Base-by-base conservation (phyloP, 2,888 invertebrate species). In the Spicauda simplicius region DNA sequence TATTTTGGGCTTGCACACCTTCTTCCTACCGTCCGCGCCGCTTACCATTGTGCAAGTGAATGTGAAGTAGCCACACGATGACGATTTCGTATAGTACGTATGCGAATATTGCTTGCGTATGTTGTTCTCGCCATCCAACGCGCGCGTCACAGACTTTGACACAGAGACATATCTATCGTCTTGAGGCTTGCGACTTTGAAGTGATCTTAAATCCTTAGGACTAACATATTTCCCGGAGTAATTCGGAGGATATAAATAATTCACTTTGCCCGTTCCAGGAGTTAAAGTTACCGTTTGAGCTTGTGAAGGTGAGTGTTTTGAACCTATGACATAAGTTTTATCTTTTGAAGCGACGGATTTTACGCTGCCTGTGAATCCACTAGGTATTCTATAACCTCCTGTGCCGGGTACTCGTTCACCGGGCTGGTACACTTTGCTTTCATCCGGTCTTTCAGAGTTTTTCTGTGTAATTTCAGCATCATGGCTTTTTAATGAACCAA, bases 31-130 rank as follows among this genome's bases (percentile, higher is more conserved):
- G 79, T 96, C 96, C 0, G 95, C 95, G 12, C 96, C 96, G 76
- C 96, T 95, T 0, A 97, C 96, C 80, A 96, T 95, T 60, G 97
- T 97, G 80, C 97, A 97, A 0, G 97, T 96, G 83, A 97, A 97
- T 0, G 97, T 97, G 75, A 97, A 97, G 80, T 97, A 97, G 10
- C 97, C 97, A 82, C 97, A 97, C 1, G 96, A 97, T 1, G 97
- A 97, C 10, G 97, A 97, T 85, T 97, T 97, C 0, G 97, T 97
- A 77, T 97, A 97, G 86, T 97, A 97, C 0, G 96, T 96, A 73
- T 96, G 96, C 1, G 96, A 95, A 79, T 95, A 96, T 85, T 96
- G 96, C 80, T 96, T 96, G 70, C 96, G 95, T 68, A 95, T 94
- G 76, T 94, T 94, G 79, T 94, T 94, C 54, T 93, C 93, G 65